Evolutionary conservation across 2,888 invertebrate species (phyloP).

Genomic region (Drosophila quinaria): DNA sequence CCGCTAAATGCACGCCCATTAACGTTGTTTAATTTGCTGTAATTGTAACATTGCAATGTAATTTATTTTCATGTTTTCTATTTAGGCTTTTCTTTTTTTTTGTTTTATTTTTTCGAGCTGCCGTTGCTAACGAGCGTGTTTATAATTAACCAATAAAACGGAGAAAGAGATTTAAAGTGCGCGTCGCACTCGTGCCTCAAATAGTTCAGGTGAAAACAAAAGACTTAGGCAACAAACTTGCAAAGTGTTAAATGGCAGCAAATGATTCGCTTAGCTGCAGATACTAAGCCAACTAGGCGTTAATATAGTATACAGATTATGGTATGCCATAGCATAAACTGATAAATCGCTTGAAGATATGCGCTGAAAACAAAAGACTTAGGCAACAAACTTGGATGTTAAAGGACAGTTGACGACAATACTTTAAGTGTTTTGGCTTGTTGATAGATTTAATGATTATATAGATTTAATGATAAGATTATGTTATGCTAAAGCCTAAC

Average conservation of each 20-base stretch:
- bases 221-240: slow-evolving; percentile 61
- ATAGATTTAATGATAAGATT: background rate
- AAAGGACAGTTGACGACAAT: background rate
- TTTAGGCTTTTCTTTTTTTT: slow-evolving; percentile 22
- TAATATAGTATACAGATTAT: slow-evolving; percentile 3
- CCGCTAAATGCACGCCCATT: slow-evolving; percentile 69
- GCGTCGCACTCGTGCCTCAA: slow-evolving; percentile 24
- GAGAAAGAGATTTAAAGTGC: slow-evolving; percentile 10
- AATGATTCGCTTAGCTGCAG: slow-evolving; percentile 21
- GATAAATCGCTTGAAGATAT: slow-evolving; percentile 7
- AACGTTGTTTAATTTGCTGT: slow-evolving; percentile 64
- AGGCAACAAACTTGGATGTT: slow-evolving; percentile 9
- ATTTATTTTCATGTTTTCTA: slow-evolving; percentile 57
- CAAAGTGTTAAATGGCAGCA: slow-evolving; percentile 20
- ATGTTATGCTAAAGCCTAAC: background rate
- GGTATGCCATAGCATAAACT: background rate
- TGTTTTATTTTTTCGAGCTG: slow-evolving; percentile 13
- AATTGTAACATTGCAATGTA: slow-evolving; percentile 70
- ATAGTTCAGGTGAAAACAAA: slow-evolving; percentile 68
- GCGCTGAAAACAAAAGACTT: slow-evolving; percentile 67
- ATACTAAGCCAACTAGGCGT: slow-evolving; percentile 3
- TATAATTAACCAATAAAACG: slow-evolving; percentile 68
- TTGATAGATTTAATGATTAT: background rate
- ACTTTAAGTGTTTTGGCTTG: background rate
- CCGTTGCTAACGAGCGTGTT: slow-evolving; percentile 64